Percentiles rank a stretch among this genome's conserved stretches.
Conservation (phyloP, 2,888 invertebrate species). For the Alitta virens region DNA sequence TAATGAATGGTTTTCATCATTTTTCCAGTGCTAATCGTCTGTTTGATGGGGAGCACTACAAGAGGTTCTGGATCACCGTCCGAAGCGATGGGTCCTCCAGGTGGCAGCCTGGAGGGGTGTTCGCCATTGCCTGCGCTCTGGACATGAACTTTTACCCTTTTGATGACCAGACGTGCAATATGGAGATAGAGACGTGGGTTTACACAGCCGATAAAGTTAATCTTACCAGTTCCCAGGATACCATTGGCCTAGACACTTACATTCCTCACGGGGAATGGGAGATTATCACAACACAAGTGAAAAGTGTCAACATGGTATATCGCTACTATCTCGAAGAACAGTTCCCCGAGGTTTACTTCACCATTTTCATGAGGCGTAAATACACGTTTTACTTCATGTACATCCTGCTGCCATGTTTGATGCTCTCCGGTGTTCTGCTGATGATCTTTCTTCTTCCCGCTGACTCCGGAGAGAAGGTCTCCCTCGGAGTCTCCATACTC, state of each 20-base stretch:
- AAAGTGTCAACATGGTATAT: constrained; percentile 15
- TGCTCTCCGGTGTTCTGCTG: constrained; percentile 38
- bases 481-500: constrained; percentile 43
- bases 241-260: constrained; percentile 25
- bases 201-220: constrained; percentile 31
- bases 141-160: constrained; percentile 25
- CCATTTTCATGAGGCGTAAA: constrained; percentile 30
- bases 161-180: constrained; percentile 16
- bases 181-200: constrained; percentile 32
- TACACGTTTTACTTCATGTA: constrained; percentile 38
- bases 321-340: constrained; percentile 20
- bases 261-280: constrained; percentile 36
- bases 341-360: constrained; percentile 31
- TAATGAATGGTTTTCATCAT: background rate
- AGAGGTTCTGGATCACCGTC: constrained; percentile 25
- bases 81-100: constrained; percentile 14
- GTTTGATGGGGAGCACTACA: constrained; percentile 25
- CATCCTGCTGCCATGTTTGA: constrained; percentile 39
- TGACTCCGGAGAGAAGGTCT: constrained; percentile 41
- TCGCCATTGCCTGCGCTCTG: constrained; percentile 16
- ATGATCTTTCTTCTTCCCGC: constrained; percentile 39
- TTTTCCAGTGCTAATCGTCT: constrained; percentile 19
- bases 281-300: constrained; percentile 26
- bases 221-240: constrained; percentile 10
- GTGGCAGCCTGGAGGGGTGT: constrained; percentile 26